Evolutionary conservation across 2,113 vertebrate species (phyloP).

Genomic region (Corvus moneduloides): DNA sequence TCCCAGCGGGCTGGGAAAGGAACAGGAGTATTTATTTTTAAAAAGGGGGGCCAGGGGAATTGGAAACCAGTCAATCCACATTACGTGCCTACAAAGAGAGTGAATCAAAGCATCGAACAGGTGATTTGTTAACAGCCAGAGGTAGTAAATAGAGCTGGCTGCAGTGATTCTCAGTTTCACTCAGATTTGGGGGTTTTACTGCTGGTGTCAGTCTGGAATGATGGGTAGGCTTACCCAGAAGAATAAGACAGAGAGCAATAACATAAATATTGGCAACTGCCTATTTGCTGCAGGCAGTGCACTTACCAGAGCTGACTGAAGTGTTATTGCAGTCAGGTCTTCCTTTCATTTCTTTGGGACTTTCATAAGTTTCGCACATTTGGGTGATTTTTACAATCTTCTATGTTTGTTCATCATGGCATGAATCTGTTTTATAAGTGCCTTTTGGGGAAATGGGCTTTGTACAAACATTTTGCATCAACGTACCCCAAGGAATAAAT

Average conservation of each 20-base stretch:
- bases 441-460: background rate
- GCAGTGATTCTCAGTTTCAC: background rate
- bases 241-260: background rate
- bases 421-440: background rate
- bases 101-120: background rate
- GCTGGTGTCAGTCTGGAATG: background rate
- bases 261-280: background rate
- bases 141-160: background rate
- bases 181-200: background rate
- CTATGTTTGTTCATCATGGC: background rate
- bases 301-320: background rate
- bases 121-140: background rate
- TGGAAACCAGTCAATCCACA: background rate
- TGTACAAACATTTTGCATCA: background rate
- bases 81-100: background rate
- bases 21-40: background rate
- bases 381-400: background rate
- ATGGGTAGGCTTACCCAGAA: background rate
- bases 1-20: background rate
- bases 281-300: background rate
- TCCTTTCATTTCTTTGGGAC: background rate
- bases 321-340: background rate
- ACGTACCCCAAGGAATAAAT: background rate
- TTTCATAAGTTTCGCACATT: background rate
- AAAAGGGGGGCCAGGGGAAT: background rate